Evolutionary conservation across 1,140 invertebrate species (phyloP).

Genomic region (Monomorium pharaonis): DNA sequence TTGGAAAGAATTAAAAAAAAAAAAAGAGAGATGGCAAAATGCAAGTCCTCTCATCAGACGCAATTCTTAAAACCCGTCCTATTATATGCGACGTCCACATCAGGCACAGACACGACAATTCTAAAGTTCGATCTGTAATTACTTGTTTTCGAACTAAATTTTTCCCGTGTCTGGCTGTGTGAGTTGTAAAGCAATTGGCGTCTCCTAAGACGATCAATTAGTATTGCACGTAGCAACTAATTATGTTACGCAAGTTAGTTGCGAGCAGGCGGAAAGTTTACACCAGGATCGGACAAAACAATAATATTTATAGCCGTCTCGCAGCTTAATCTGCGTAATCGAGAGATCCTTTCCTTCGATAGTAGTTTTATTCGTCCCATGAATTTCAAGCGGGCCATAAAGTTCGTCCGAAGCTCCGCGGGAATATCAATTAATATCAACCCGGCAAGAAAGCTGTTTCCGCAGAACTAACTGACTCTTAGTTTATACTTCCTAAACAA

Average conservation of each 20-base stretch:
- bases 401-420: background rate
- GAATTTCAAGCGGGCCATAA: background rate
- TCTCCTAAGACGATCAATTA: background rate
- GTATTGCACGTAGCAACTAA: background rate
- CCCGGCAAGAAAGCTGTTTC: background rate
- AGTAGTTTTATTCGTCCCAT: background rate
- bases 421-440: background rate
- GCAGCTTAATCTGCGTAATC: background rate
- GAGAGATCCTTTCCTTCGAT: background rate
- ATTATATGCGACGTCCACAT: slow-evolving; percentile 22
- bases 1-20: background rate
- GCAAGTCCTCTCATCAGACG: slow-evolving; percentile 41
- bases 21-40: background rate
- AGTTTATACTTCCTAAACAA: background rate
- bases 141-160: slow-evolving; percentile 6
- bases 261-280: background rate
- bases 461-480: background rate
- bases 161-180: background rate
- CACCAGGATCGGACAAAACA: background rate
- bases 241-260: background rate
- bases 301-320: slow-evolving; percentile 9
- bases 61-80: slow-evolving; percentile 48
- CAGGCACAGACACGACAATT: background rate
- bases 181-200: background rate
- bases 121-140: slow-evolving; percentile 32